A percentile compares a stretch with the other conserved stretches of the same genome.
Evolutionary conservation across 2,797 vertebrate species (phyloP).

Genomic region (Mus spretus): DNA sequence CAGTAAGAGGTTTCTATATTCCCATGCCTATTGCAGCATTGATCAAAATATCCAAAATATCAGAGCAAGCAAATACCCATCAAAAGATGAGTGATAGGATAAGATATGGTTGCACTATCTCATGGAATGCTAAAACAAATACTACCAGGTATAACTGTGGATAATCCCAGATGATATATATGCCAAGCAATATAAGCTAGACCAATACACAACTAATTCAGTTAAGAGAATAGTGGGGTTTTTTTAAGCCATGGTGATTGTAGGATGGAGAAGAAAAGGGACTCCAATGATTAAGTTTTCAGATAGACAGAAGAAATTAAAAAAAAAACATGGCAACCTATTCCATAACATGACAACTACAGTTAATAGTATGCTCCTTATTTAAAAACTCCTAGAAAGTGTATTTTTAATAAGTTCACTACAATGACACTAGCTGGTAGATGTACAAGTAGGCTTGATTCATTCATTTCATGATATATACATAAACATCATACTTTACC

Average conservation of each 20-base stretch:
- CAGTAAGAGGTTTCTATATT: too few relatives aligned
- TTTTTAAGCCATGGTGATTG: rapidly evolving
- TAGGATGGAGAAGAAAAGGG: neutral
- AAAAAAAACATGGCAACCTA: neutral
- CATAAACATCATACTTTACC: neutral
- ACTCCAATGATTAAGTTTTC: neutral
- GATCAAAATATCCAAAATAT: neutral
- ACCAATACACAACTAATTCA: neutral
- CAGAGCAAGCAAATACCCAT: neutral
- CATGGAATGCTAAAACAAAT: neutral
- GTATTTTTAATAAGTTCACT: neutral
- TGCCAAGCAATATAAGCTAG: neutral
- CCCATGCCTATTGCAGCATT: neutral
- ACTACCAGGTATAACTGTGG: neutral
- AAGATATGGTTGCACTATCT: neutral
- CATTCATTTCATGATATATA: neutral
- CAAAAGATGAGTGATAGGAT: neutral
- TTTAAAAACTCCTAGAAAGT: neutral
- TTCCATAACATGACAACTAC: neutral
- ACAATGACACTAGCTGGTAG: neutral
- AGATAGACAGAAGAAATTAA: neutral
- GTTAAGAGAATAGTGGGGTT: neutral
- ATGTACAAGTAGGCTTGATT: neutral
- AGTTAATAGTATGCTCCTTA: neutral
- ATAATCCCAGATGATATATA: neutral